These are phyloP conservation scores for Tetragonisca angustula DNA, from an alignment of 2,888 invertebrate genomes.

Conservation along the genomic window DNA sequence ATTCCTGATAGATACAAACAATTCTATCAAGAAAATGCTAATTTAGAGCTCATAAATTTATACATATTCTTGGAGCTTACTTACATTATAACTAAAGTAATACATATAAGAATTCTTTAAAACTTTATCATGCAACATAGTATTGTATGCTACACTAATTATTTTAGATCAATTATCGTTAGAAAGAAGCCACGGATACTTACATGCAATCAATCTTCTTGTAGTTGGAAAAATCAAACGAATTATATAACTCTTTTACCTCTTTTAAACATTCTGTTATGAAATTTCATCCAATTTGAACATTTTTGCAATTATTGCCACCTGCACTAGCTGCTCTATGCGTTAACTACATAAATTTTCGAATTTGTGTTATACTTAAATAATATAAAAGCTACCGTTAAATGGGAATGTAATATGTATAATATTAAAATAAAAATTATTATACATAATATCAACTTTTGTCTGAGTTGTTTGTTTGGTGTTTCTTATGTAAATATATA, in stretches of 20 bases:
- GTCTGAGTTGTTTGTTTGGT: slow-evolving; percentile 33
- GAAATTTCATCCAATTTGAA: slow-evolving; percentile 1
- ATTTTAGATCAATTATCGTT: slow-evolving; percentile 62
- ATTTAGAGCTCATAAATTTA: slow-evolving; percentile 64
- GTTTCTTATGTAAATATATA: slow-evolving; percentile 40
- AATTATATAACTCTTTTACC: slow-evolving; percentile 37
- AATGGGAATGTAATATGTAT: slow-evolving; percentile 61
- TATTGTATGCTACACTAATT: slow-evolving; percentile 66
- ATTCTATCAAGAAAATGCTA: slow-evolving; percentile 35
- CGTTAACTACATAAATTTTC: slow-evolving; percentile 43
- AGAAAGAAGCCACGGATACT: slow-evolving; percentile 77
- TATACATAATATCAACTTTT: slow-evolving; percentile 31
- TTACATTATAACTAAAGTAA: slow-evolving; percentile 73
- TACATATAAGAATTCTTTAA: slow-evolving; percentile 72
- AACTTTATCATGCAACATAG: slow-evolving; percentile 69
- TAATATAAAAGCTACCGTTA: slow-evolving; percentile 51
- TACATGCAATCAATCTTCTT: slow-evolving; percentile 68
- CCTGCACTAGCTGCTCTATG: slow-evolving; percentile 55
- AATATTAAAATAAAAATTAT: slow-evolving; percentile 26
- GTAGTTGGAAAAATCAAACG: slow-evolving; percentile 31
- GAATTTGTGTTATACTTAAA: slow-evolving; percentile 18
- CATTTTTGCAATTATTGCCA: slow-evolving; percentile 24
- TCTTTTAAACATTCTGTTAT: slow-evolving; percentile 15
- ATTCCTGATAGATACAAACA: slow-evolving; percentile 58
- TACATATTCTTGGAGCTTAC: slow-evolving; percentile 69